Evolutionary conservation across 2,888 invertebrate species (phyloP).

Genomic region (Hipparchia sbordonii): DNA sequence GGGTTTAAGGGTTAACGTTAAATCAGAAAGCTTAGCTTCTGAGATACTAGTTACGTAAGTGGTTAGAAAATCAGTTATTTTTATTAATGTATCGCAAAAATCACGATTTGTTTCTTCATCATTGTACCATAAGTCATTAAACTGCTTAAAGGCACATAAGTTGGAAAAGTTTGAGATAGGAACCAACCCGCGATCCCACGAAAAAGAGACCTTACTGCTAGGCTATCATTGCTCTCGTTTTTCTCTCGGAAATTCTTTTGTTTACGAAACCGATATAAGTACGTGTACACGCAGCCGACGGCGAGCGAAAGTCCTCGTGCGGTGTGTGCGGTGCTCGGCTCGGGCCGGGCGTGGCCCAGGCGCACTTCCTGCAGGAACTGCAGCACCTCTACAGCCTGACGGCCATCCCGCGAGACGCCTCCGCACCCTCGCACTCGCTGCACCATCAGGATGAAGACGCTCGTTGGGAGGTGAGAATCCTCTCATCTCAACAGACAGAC

Average conservation of each 20-base stretch:
- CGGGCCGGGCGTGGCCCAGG: slow-evolving; percentile 79
- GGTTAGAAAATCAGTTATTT: no score
- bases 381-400: slow-evolving; percentile 79
- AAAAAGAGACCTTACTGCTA: no score
- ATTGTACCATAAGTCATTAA: no score
- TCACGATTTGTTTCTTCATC: no score
- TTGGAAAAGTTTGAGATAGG: no score
- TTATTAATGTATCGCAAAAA: no score
- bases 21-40: no score
- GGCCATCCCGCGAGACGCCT: slow-evolving; percentile 69
- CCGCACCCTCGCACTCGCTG: slow-evolving; percentile 64
- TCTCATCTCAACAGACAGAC: not conserved
- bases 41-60: no score
- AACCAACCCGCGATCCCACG: no score
- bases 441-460: slow-evolving; percentile 80
- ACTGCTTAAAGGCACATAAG: no score
- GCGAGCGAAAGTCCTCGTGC: slow-evolving; percentile 77
- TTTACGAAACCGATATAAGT: slow-evolving; percentile 13
- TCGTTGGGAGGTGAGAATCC: slow-evolving; percentile 73
- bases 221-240: no score
- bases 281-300: slow-evolving; percentile 58
- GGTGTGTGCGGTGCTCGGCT: slow-evolving; percentile 78
- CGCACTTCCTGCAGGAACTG: slow-evolving; percentile 77
- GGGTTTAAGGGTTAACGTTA: no score
- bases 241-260: not conserved